Conservation (phyloP, 2,113 vertebrate species). For the Ahaetulla prasina region DNA sequence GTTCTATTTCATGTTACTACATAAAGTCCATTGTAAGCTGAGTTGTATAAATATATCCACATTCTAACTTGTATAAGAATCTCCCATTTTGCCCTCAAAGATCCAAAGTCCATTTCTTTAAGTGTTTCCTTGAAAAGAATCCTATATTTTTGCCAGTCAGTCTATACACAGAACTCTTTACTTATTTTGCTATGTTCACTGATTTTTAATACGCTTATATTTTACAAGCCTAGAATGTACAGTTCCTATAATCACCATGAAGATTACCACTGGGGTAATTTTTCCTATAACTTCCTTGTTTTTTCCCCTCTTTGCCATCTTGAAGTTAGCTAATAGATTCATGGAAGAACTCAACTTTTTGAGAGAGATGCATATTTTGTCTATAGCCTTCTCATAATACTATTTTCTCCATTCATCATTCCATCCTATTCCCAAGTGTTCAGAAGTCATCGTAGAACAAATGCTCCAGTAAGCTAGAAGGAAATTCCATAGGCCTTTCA, state of each 20-base stretch:
- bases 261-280: neutral
- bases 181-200: neutral
- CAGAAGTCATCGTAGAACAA: neutral
- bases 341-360: neutral
- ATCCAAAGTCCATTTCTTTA: neutral
- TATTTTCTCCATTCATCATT: neutral
- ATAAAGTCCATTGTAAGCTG: neutral
- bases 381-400: neutral
- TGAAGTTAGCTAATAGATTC: too few relatives aligned
- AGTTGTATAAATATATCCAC: neutral
- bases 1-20: neutral
- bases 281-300: neutral
- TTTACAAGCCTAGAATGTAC: neutral
- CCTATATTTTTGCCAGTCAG: neutral
- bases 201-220: neutral
- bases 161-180: neutral
- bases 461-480: too few relatives aligned
- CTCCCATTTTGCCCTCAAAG: neutral
- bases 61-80: neutral
- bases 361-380: neutral
- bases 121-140: neutral
- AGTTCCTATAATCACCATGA: neutral
- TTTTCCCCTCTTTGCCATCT: neutral
- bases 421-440: neutral
- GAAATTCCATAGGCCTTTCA: neutral